Base-by-base conservation (phyloP, 2,888 invertebrate species). In the Nebria brevicollis region DNA sequence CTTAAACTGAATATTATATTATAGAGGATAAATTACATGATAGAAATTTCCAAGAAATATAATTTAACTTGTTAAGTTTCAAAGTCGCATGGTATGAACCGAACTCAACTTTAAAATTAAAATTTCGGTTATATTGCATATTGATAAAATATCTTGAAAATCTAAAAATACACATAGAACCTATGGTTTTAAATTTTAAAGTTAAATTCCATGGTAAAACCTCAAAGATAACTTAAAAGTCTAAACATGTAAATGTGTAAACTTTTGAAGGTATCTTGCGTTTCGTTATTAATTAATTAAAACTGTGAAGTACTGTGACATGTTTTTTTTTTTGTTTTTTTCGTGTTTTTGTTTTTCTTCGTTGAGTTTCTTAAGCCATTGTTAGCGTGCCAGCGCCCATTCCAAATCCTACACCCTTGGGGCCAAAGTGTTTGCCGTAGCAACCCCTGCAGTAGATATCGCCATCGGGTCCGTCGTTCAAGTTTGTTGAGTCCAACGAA, bases 371-470 rank as follows among this genome's bases (percentile, higher is more conserved):
- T 91, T 94, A 96, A 89, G 95, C 95, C 95, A 95, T 96, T 87
- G 96, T 94, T 86, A 96, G 92, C 87, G 95, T 94, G 89, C 97
- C 97, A 88, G 97, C 97, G 86, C 97, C 97, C 91, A 97, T 92
- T 85, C 97, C 97, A 88, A 94, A 97, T 84, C 97, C 97, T 86
- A 96, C 95, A 85, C 97, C 97, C 88, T 94, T 95, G 66, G 96
- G 96, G 79, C 97, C 97, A 88, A 92, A 97, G 89, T 95, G 94
- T 87, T 95, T 93, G 85, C 94, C 95, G 89, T 97, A 97, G 90
- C 97, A 97, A 85, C 95, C 93, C 88, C 95, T 93, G 91, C 97
- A 98, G 91, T 97, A 98, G 88, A 98, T 96, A 88, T 98, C 96
- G 79, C 95, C 95, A 88, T 97, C 95, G 83, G 98, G 97, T 84